Base-by-base conservation (phyloP, 2,797 vertebrate species). In the Lateolabrax maculatus region DNA sequence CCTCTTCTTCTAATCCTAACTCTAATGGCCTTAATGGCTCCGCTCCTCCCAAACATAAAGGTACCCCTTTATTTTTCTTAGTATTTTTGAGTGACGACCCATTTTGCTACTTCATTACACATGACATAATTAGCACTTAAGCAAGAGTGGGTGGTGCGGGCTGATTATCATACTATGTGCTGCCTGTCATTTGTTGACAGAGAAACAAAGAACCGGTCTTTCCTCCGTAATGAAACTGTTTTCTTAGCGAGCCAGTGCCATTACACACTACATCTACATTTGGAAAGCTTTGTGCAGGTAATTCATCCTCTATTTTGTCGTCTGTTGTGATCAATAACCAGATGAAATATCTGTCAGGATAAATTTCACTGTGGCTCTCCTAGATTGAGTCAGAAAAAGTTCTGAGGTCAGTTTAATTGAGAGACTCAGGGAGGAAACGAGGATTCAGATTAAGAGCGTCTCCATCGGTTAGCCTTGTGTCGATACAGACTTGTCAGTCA, bases 61-160 rank as follows among this genome's bases (percentile, higher is more conserved):
- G 21, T 36, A 68, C 39, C 58, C 43, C 39, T 70, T 84, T 63
- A 76, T 86, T 87, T 80, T 44, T 46, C 44, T 25, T 31, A 19
- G 15, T 52, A 11, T 46, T 11, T 73, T 25, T 84, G 83, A 84
- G 67, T 85, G 86, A 84, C 87, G 82, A 9, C 68, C 81, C 63
- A 39, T 84, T 87, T 80, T 55, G 52, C 80, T n/a, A 67, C 79
- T 77, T 84, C 77, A 77, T 90, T 87, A 87, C 79, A 84, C 65
- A 53, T 39, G 51, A 23, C 51, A 73, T 89, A 89, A 89, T 91
- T 88, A 88, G 80, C 84, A 76, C 74, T 84, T 66, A 51, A 65
- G 79, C 61, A 39, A 25, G 72, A 68, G 80, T 87, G 80, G 90
- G 87, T 44, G 84, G 84, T 9, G 82, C 79, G 51, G 58, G 25